Conservation (phyloP, 92 coral and sea anemone species). For the Diadumene lineata region DNA sequence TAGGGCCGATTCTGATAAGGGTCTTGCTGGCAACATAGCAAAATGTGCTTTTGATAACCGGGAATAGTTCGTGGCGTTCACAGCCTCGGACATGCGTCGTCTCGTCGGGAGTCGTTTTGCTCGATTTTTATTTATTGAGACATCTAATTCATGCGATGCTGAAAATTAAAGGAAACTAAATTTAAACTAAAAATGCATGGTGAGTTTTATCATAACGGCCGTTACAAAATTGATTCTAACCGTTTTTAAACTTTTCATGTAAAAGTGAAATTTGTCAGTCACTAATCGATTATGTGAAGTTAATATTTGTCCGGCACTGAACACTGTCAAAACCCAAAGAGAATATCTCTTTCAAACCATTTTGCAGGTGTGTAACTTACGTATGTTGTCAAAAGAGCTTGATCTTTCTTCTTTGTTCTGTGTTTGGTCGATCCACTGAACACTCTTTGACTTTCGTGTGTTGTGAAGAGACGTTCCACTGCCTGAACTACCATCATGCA, state of each 20-base stretch:
- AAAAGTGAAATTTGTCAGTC: too few relatives aligned
- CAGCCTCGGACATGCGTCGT: slow-evolving; percentile 6
- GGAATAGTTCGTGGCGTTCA: not conserved
- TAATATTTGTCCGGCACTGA: too few relatives aligned
- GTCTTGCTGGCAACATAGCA: slow-evolving; percentile 8
- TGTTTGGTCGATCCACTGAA: slow-evolving; percentile 46
- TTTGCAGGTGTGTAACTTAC: slow-evolving; percentile 41
- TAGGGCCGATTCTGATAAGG: not conserved
- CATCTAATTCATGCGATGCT: slow-evolving; percentile 13
- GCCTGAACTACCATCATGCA: too few relatives aligned
- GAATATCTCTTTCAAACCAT: too few relatives aligned
- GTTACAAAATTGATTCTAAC: too few relatives aligned
- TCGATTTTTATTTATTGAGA: slow-evolving; percentile 1
- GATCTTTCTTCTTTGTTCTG: slow-evolving; percentile 43
- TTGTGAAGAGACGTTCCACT: too few relatives aligned
- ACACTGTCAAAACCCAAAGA: too few relatives aligned
- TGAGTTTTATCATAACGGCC: too few relatives aligned
- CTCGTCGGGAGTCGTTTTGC: not conserved
- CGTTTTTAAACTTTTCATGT: too few relatives aligned
- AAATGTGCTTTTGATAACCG: slow-evolving; percentile 18
- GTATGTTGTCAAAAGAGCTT: slow-evolving; percentile 41
- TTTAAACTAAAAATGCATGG: too few relatives aligned
- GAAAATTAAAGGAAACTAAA: not conserved
- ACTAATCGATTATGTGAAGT: too few relatives aligned
- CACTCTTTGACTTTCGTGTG: too few relatives aligned